Conservation (phyloP, 2,113 vertebrate genomes). For the Plestiodon gilberti region DNA sequence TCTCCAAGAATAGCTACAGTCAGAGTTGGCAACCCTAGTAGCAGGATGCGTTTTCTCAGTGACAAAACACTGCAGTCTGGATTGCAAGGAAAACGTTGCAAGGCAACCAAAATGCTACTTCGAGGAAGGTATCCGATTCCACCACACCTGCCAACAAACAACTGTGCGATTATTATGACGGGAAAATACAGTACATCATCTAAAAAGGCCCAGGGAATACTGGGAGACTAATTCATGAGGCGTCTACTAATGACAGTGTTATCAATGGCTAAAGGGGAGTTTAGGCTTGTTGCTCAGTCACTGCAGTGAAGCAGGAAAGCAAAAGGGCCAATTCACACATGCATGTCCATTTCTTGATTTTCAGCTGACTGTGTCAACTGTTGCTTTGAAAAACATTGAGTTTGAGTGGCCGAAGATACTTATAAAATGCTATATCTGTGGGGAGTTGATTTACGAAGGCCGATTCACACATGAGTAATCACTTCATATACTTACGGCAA, state of each 20-base stretch:
- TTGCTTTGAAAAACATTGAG: neutral
- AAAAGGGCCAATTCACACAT: neutral
- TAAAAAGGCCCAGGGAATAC: neutral
- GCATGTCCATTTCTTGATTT: neutral
- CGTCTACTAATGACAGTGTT: neutral
- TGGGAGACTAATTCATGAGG: neutral
- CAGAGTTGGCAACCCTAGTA: too few species aligned
- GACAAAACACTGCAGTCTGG: too few species aligned
- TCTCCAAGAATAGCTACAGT: too few species aligned
- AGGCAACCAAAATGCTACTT: too few species aligned
- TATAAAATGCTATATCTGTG: neutral
- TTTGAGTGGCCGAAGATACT: neutral
- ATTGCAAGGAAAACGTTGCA: too few species aligned
- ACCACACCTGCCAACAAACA: neutral
- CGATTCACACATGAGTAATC: neutral
- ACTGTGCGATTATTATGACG: neutral
- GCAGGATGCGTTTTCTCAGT: too few species aligned
- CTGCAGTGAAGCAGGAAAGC: neutral
- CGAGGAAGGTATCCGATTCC: neutral
- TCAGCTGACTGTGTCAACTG: neutral
- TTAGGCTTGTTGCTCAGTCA: neutral
- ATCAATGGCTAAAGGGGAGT: neutral
- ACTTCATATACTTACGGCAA: neutral
- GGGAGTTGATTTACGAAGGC: neutral
- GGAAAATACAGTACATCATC: neutral